These are phyloP conservation scores for Gymnodraco acuticeps DNA, from an alignment of 2,797 vertebrate genomes.

Conservation along the genomic window DNA sequence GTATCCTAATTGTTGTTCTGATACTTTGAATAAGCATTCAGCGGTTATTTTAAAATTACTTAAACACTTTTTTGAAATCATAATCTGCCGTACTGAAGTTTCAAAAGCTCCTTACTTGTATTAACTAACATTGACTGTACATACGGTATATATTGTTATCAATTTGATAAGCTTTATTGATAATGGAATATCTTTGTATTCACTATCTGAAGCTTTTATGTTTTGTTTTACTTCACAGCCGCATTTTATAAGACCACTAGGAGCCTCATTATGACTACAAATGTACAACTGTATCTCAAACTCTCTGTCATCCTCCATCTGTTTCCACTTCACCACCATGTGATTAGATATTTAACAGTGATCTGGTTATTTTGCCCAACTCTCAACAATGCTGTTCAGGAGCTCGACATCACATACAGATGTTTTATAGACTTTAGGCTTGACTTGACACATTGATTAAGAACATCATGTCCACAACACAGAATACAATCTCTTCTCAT, in stretches of 20 bases:
- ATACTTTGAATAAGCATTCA: slow-evolving; percentile 74
- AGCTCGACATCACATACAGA: neutral
- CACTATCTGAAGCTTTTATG: slow-evolving; percentile 65
- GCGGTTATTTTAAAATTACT: slow-evolving; percentile 86
- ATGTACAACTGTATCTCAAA: slow-evolving; percentile 33
- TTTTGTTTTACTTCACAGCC: slow-evolving; percentile 53
- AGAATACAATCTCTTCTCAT: no score
- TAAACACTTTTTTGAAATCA: slow-evolving; percentile 78
- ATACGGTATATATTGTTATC: slow-evolving; percentile 83
- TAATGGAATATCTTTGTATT: slow-evolving; percentile 82
- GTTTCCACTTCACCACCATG: slow-evolving; percentile 10
- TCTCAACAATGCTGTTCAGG: slow-evolving; percentile 38
- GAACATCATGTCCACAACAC: neutral
- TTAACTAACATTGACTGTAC: slow-evolving; percentile 81
- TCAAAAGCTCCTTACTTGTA: slow-evolving; percentile 77
- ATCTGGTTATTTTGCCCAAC: slow-evolving; percentile 31
- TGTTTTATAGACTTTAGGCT: neutral
- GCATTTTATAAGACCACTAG: slow-evolving; percentile 77
- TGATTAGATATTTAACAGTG: slow-evolving; percentile 4
- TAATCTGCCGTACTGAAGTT: slow-evolving; percentile 76
- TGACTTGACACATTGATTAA: no score
- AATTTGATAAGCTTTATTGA: slow-evolving; percentile 86
- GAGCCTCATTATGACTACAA: slow-evolving; percentile 54
- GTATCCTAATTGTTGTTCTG: slow-evolving; percentile 81
- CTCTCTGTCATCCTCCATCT: neutral